Base-by-base conservation (phyloP, 1,140 invertebrate genomes). In the Latrodectus geometricus region DNA sequence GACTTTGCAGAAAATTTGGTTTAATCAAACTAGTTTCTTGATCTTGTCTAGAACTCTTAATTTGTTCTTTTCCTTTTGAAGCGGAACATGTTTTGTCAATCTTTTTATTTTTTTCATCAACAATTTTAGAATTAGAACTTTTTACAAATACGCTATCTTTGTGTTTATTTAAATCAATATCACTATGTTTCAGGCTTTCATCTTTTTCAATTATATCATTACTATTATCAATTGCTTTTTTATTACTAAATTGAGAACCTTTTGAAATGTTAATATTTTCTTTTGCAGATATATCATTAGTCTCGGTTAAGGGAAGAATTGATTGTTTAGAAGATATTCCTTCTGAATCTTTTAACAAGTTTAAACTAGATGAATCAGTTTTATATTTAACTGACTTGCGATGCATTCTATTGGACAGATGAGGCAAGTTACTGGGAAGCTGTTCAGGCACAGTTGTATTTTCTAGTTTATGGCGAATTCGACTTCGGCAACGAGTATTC, bases 361-460 rank as follows among this genome's bases (percentile, higher is more conserved):
- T n/a, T 14, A n/a, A n/a, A 11, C n/a, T 23, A 23, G 48, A 20
- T 72, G 49, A 21, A 23, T 86, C 74, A 9, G n/a, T 15, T 78
- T 86, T 86, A 49, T 78, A 86, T 61, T 86, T 86, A 7, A 86
- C 83, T 8, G 83, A 86, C 20, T 86, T 86, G 11, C 83, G 66
- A 15, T 86, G 83, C 74, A 86, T 86, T 48, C 75, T 21, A 21
- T 72, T 86, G 4, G 68, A 61, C 4, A 66, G 65, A 3, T 61
- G 20, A 49, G 75, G 52, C 9, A 23, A 9, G 4, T 86, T 48
- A 54, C 23, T 14, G 35, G 48, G 56, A 65, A 65, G 75, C 7
- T 20, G 35, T 23, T n/a, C 20, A 48, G 15, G 12, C 17, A 48
- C 20, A 17, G 8, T 54, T 48, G 35, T 17, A 48, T 81, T 70